Evolutionary conservation across 2,113 vertebrate species (phyloP).

Genomic region (Ptilonorhynchus violaceus): DNA sequence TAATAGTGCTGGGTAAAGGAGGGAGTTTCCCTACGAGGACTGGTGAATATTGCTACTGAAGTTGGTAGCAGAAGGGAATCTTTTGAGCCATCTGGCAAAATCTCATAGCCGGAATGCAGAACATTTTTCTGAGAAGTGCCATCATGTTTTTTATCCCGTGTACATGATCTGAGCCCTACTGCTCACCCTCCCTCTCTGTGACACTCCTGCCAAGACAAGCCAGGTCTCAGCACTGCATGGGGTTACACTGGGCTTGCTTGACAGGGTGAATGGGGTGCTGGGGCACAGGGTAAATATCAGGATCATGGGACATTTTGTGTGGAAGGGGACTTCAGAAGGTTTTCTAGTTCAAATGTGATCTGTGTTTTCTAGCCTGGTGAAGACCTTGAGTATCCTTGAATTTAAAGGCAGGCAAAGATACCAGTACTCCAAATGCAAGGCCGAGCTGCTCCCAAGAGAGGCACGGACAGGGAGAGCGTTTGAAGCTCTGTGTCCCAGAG

Average conservation of each 20-base stretch:
- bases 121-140: not conserved
- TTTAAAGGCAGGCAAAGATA: not conserved
- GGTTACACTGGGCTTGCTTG: not conserved
- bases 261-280: rapidly evolving
- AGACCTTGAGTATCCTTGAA: not conserved
- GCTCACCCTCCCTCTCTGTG: not conserved
- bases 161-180: rapidly evolving
- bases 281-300: rapidly evolving
- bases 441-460: not conserved
- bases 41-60: not conserved
- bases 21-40: not conserved
- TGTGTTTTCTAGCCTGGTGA: rapidly evolving
- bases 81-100: not conserved
- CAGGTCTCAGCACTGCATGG: rapidly evolving
- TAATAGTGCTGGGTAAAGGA: not conserved
- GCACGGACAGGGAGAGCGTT: rapidly evolving
- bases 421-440: not conserved
- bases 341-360: not conserved
- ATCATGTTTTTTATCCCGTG: not conserved
- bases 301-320: rapidly evolving
- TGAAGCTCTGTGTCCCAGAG: not conserved
- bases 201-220: not conserved
- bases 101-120: not conserved
- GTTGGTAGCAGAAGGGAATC: not conserved
- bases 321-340: not conserved